These are phyloP conservation scores for Enteromius argenteus DNA, from an alignment of 2,797 vertebrate species.

Conservation along the genomic window DNA sequence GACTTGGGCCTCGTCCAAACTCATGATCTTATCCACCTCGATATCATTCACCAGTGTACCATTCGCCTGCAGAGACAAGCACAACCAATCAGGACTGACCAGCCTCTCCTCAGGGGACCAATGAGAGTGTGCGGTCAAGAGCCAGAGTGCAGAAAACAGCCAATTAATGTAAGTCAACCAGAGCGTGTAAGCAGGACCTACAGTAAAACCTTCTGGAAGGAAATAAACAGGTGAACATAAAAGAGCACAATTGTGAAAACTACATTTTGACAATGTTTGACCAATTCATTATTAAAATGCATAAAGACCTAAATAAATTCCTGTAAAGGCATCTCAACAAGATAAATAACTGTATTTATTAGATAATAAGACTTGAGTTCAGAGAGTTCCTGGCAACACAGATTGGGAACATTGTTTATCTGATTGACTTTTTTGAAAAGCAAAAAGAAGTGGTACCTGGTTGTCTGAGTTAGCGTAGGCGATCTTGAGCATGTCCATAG, in stretches of 20 bases:
- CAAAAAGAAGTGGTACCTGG: conserved; percentile 43
- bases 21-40: conserved; percentile 83
- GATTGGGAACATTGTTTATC: neutral
- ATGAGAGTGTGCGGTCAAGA: conserved; percentile 6
- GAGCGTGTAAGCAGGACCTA: neutral
- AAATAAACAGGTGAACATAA: neutral
- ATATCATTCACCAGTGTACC: conserved; percentile 79
- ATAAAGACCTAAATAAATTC: neutral
- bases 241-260: neutral
- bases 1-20: conserved; percentile 73
- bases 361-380: neutral
- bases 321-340: neutral
- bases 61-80: conserved; percentile 71
- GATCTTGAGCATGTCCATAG: conserved; percentile 87
- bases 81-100: conserved; percentile 15
- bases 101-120: neutral
- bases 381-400: neutral
- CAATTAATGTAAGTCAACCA: neutral
- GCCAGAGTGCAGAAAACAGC: neutral
- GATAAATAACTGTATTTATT: neutral
- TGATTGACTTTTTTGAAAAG: neutral
- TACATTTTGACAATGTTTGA: neutral
- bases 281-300: neutral
- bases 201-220: neutral
- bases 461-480: conserved; percentile 60